Evolutionary conservation across 2,888 invertebrate species (phyloP).

Genomic region (Eupithecia tripunctaria): DNA sequence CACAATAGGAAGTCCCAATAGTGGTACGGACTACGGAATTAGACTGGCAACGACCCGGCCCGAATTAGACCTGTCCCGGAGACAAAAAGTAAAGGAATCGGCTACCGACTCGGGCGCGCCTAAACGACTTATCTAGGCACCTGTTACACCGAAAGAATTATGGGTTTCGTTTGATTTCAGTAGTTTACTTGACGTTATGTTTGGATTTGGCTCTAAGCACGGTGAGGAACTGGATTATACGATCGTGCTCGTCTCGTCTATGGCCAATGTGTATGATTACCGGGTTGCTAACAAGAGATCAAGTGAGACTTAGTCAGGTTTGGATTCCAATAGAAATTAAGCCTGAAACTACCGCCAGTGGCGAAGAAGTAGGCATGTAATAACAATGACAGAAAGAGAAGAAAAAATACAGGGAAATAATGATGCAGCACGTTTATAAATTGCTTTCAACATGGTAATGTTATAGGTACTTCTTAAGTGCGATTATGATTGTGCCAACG

Average conservation of each 20-base stretch:
- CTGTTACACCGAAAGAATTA: constrained; percentile 52
- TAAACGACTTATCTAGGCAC: constrained; percentile 58
- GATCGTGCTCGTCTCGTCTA: neutral
- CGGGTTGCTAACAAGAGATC: neutral
- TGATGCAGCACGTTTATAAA: neutral
- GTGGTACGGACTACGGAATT: constrained; percentile 64
- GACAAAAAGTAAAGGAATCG: constrained; percentile 74
- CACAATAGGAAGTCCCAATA: constrained; percentile 70
- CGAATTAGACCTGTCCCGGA: constrained; percentile 77
- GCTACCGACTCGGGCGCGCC: constrained; percentile 61
- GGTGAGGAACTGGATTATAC: neutral
- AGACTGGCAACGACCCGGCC: constrained; percentile 70
- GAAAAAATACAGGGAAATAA: neutral
- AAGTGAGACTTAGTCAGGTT: neutral
- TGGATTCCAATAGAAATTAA: neutral
- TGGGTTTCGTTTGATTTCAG: constrained; percentile 5
- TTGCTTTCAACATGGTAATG: neutral
- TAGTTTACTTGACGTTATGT: neutral
- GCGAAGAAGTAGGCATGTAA: neutral
- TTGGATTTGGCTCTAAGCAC: neutral
- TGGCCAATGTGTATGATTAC: neutral
- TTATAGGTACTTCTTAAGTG: neutral
- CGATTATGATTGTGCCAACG: neutral
- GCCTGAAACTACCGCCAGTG: neutral
- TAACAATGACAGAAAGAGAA: neutral